Conservation (phyloP, 2,888 invertebrate genomes). For the Lasioglossum morio region DNA sequence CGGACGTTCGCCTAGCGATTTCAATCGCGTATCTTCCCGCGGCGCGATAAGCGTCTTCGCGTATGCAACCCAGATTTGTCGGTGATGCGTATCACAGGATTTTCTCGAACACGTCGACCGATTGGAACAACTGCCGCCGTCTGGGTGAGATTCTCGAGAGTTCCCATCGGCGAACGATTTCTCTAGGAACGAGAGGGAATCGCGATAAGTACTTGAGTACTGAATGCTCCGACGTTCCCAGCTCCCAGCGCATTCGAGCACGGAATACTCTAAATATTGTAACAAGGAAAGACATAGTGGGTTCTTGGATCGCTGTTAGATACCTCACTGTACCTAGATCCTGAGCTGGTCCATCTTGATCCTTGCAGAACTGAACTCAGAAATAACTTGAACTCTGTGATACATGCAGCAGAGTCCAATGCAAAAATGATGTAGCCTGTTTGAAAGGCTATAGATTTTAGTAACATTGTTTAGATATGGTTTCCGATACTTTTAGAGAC, state of each 20-base stretch:
- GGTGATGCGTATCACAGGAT: conserved; percentile 2
- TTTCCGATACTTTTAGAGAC: not conserved
- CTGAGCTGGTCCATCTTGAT: not conserved
- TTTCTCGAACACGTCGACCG: conserved; percentile 2
- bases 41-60: conserved; percentile 9
- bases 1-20: conserved; percentile 49
- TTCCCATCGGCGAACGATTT: not conserved
- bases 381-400: not conserved
- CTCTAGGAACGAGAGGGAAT: not conserved
- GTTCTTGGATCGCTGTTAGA: not conserved
- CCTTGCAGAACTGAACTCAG: not conserved
- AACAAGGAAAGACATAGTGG: not conserved
- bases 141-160: not conserved
- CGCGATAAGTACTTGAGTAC: not conserved
- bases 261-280: not conserved
- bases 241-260: not conserved
- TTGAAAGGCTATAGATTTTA: not conserved
- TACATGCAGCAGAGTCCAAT: not conserved
- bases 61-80: conserved; percentile 24
- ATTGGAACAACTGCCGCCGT: conserved; percentile 9
- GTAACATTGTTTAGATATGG: not conserved
- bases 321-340: not conserved
- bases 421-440: not conserved
- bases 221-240: not conserved
- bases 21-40: conserved; percentile 56